These are phyloP conservation scores for Equus przewalskii DNA, from an alignment of 2,113 vertebrate species.

Conservation along the genomic window DNA sequence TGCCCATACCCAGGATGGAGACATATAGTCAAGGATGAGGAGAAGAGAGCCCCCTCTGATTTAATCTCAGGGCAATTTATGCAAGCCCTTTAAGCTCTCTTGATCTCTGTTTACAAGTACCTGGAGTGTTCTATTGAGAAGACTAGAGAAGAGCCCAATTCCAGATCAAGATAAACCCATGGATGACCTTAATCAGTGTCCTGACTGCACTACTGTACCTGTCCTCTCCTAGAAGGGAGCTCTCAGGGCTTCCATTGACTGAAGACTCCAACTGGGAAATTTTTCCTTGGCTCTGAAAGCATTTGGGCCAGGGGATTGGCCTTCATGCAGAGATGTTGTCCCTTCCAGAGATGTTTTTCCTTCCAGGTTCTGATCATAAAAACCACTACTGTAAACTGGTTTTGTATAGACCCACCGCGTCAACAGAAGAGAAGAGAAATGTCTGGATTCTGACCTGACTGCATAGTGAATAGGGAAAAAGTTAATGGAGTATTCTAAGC, in stretches of 20 bases:
- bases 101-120: neutral
- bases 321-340: neutral
- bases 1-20: fast-evolving
- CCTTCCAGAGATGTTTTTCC: neutral
- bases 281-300: neutral
- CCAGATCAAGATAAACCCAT: neutral
- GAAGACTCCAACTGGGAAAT: neutral
- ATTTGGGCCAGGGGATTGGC: neutral
- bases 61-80: neutral
- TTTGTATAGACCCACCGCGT: neutral
- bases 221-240: neutral
- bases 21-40: too few relatives aligned
- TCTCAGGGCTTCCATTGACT: neutral
- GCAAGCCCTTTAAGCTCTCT: neutral
- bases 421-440: neutral
- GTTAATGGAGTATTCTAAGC: neutral
- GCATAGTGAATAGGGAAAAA: neutral
- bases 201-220: fast-evolving
- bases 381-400: neutral
- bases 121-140: neutral
- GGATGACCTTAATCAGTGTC: too few relatives aligned
- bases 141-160: neutral
- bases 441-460: neutral
- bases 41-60: fast-evolving
- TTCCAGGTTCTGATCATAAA: neutral